A percentile compares a stretch with the other conserved stretches of the same genome.
phyloP scores from a whole-genome alignment of 2,888 invertebrate species.

The Mimachlamys varia region DNA sequence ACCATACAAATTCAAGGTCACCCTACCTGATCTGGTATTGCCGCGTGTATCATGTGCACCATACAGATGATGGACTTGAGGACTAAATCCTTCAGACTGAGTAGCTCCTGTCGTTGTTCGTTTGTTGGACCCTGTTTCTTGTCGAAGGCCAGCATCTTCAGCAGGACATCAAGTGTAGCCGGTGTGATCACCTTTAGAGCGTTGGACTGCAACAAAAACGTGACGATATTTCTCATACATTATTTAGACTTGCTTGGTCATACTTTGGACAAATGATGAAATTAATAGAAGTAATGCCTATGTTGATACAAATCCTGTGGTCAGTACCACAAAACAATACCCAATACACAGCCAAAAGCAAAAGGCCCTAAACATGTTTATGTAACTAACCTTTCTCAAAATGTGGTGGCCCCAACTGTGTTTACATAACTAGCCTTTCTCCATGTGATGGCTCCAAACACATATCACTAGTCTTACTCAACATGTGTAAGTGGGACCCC shows the following conservation, averaged over 20 bases:
- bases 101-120: conserved; percentile 76
- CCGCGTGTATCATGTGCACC: conserved; percentile 84
- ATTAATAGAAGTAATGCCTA: too few species aligned
- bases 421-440: too few species aligned
- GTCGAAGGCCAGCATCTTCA: conserved; percentile 82
- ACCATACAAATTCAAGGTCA: too few species aligned
- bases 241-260: too few species aligned
- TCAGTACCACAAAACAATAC: too few species aligned
- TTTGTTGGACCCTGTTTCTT: conserved; percentile 64
- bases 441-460: conserved; percentile 61
- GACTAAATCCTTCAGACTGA: conserved; percentile 82
- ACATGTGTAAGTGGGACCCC: too few species aligned
- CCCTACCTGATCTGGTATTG: conserved; percentile 82
- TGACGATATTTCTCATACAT: too few species aligned
- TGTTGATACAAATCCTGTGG: too few species aligned
- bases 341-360: too few species aligned
- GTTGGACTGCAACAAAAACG: conserved; percentile 82
- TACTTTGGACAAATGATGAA: too few species aligned
- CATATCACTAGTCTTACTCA: too few species aligned
- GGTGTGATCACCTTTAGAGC: conserved; percentile 86
- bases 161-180: conserved; percentile 85
- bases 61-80: conserved; percentile 84
- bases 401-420: neutral
- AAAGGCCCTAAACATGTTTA: conserved; percentile 84
- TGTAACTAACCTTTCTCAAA: too few species aligned